phyloP scores from a whole-genome alignment of 2,797 vertebrate genomes.

The Microctenopoma stevenorrisi region DNA sequence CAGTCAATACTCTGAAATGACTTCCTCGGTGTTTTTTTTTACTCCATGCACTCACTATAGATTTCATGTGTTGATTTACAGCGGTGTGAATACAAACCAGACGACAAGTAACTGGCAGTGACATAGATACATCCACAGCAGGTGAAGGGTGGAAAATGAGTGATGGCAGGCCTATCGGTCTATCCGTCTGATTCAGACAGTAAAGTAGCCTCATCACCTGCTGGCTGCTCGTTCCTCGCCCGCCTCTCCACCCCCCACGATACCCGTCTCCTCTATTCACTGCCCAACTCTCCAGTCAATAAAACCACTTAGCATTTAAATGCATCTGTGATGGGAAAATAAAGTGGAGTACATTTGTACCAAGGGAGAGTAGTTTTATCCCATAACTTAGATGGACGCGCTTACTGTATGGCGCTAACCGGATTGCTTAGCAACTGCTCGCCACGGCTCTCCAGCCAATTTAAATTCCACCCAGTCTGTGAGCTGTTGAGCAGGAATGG shows the following conservation, averaged over 20 bases:
- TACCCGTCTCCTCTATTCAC: conserved; percentile 72
- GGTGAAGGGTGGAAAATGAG: conserved; percentile 64
- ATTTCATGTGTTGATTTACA: conserved; percentile 56
- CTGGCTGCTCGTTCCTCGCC: conserved; percentile 48
- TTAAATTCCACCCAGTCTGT: conserved; percentile 61
- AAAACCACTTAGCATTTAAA: conserved; percentile 83
- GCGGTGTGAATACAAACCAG: conserved; percentile 53
- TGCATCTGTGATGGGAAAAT: conserved; percentile 79
- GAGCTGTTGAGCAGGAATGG: conserved; percentile 47
- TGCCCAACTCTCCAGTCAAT: conserved; percentile 74
- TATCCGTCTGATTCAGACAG: conserved; percentile 56
- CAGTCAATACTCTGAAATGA: conserved; percentile 66
- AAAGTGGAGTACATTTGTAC: conserved; percentile 78
- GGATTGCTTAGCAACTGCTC: conserved; percentile 77
- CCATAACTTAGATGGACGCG: conserved; percentile 68
- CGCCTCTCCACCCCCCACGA: conserved; percentile 34
- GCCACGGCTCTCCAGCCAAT: conserved; percentile 55
- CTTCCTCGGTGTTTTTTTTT: conserved; percentile 36
- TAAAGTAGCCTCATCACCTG: conserved; percentile 60
- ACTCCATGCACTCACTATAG: conserved; percentile 49
- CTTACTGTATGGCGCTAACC: conserved; percentile 70
- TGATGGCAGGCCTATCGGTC: conserved; percentile 65
- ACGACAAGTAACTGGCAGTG: conserved; percentile 42
- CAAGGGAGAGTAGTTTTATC: conserved; percentile 68
- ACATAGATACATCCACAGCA: conserved; percentile 38